Evolutionary conservation across 2,888 invertebrate genomes (phyloP), one percentile per base, ranked within the genome.

Genomic region (Coenonympha glycerion): DNA sequence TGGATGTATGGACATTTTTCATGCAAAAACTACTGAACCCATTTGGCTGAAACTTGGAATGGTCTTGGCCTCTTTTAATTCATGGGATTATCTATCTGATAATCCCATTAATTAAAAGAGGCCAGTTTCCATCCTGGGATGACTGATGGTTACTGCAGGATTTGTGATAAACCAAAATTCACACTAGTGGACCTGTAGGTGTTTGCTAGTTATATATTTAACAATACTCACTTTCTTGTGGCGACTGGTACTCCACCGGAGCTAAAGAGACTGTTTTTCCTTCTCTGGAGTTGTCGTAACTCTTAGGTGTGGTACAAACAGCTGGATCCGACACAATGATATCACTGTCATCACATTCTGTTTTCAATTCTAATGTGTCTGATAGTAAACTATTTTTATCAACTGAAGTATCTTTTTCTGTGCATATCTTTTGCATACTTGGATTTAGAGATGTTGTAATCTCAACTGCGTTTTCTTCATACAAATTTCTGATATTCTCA

Each of bases 281-380:
- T 53, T 85, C 84, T 60, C 76, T 75, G 21, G 69, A 61, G 13
- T 64, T 63, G 34, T 84, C 85, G 68, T 70, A 82, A 53, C 62
- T 74, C 61, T 83, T 84, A 18, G 76, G 75, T 40, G 79, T 76
- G 19, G 73, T 80, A 51, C 81, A 86, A 18, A 81, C 73, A 11
- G 84, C 83, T 30, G 84, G 83, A 51, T 87, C 87, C 4, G 82
- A 79, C 26, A 86, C 78, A 58, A 83, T 76, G 41, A 86, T 85
- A 55, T 86, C 87, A 66, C 76, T 74, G 44, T 86, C 86, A 68
- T 87, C 86, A 69, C 80, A 83, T 75, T 87, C 87, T 2, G 83
- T 79, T 70, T 87, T 87, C 34, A 85, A 57, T 57, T 86, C 85
- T 47, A 83, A 44, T 15, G 67, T 60, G 60, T 79, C 72, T 40